Conservation (phyloP, 2,888 invertebrate species). For the Drosophila hamatofila region DNA sequence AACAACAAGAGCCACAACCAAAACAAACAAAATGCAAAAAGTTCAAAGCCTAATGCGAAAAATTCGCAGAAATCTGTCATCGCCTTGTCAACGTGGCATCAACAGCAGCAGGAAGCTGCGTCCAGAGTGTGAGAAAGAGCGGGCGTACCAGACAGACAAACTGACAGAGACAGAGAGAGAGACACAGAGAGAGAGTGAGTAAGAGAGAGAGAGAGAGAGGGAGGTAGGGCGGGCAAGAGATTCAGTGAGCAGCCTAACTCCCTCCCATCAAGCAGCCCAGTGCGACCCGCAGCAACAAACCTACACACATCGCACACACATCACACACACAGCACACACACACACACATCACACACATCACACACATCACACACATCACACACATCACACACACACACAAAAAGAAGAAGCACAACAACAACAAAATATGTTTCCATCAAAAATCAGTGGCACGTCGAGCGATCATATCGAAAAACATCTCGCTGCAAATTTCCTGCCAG, state of each 20-base stretch:
- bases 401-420: constrained; percentile 2
- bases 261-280: constrained; percentile 11
- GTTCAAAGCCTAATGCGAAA: constrained; percentile 82
- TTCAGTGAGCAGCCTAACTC: neutral
- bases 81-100: constrained; percentile 82
- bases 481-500: constrained; percentile 76
- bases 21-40: constrained; percentile 66
- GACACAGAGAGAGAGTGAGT: neutral
- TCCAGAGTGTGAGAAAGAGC: constrained; percentile 26
- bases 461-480: constrained; percentile 75
- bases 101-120: constrained; percentile 70
- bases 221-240: neutral
- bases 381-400: constrained; percentile 14
- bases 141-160: constrained; percentile 2
- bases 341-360: constrained; percentile 11
- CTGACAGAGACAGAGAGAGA: neutral
- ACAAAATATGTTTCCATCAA: constrained; percentile 76
- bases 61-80: constrained; percentile 84
- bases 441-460: constrained; percentile 68
- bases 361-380: constrained; percentile 18
- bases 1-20: constrained; percentile 43
- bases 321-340: constrained; percentile 7
- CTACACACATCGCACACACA: constrained; percentile 18
- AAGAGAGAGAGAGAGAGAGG: neutral
- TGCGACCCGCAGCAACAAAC: constrained; percentile 34